Percentiles rank a stretch among this genome's conserved stretches.
These are phyloP conservation scores for Lasioglossum leucozonium DNA, from an alignment of 2,888 invertebrate genomes.

Conservation along the genomic window DNA sequence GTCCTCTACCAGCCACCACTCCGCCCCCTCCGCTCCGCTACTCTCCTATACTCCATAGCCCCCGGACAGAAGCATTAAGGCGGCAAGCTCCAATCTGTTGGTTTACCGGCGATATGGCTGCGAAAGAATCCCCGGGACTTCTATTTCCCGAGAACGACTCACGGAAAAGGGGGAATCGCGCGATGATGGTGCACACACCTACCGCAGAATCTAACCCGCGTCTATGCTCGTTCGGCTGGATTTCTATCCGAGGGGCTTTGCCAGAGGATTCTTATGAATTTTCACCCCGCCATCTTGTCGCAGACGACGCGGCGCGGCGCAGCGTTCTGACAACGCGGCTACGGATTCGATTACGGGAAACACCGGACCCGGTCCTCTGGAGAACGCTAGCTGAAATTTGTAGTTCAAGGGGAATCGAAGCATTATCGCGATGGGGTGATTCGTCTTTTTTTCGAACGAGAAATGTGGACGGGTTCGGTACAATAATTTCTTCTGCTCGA, in stretches of 20 bases:
- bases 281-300: constrained; percentile 70
- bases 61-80: constrained; percentile 73
- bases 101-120: constrained; percentile 73
- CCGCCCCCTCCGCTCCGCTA: not conserved
- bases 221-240: constrained; percentile 2
- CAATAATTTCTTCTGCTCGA: not conserved
- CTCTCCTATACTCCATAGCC: not conserved
- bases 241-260: constrained; percentile 38
- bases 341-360: constrained; percentile 6
- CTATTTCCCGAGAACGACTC: constrained; percentile 46
- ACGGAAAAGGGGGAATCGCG: constrained; percentile 36
- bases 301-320: too few species aligned
- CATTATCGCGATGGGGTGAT: not conserved
- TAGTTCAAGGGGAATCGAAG: not conserved
- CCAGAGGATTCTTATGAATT: constrained; percentile 70
- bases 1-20: constrained; percentile 27
- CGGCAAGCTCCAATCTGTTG: constrained; percentile 80
- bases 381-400: not conserved
- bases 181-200: constrained; percentile 58
- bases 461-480: not conserved
- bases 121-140: constrained; percentile 61
- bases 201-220: constrained; percentile 42
- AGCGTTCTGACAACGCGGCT: not conserved
- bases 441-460: not conserved
- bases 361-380: not conserved